Conservation (phyloP, 2,113 vertebrate genomes). For the Pelmatolapia mariae region DNA sequence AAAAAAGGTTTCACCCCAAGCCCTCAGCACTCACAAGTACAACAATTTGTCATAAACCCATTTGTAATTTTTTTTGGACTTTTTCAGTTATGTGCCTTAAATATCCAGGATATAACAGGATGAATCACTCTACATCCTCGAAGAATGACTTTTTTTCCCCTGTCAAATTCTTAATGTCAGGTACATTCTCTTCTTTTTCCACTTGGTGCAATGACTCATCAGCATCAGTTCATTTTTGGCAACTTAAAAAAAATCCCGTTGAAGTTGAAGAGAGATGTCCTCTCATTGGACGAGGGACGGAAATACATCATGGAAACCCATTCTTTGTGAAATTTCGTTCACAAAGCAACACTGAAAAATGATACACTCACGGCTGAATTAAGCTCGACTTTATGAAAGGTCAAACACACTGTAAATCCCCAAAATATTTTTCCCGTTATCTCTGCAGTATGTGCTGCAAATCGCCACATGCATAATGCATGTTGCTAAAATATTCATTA, state of each 20-base stretch:
- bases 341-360: neutral
- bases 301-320: neutral
- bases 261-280: neutral
- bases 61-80: neutral
- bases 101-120: neutral
- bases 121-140: slow-evolving; percentile 1
- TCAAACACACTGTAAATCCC: neutral
- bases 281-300: neutral
- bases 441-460: neutral
- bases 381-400: neutral
- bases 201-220: neutral
- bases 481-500: slow-evolving; percentile 48
- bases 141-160: neutral
- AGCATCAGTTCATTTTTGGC: neutral
- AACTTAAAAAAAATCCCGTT: neutral
- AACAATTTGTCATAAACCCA: neutral
- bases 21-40: neutral
- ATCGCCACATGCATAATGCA: slow-evolving; percentile 5
- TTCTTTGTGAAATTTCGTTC: neutral
- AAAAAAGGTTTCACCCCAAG: neutral
- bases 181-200: neutral
- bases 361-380: neutral
- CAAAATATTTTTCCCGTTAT: neutral
- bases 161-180: neutral
- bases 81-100: neutral